These are phyloP conservation scores for Crocuta crocuta DNA, from an alignment of 2,113 vertebrate genomes.

Conservation along the genomic window DNA sequence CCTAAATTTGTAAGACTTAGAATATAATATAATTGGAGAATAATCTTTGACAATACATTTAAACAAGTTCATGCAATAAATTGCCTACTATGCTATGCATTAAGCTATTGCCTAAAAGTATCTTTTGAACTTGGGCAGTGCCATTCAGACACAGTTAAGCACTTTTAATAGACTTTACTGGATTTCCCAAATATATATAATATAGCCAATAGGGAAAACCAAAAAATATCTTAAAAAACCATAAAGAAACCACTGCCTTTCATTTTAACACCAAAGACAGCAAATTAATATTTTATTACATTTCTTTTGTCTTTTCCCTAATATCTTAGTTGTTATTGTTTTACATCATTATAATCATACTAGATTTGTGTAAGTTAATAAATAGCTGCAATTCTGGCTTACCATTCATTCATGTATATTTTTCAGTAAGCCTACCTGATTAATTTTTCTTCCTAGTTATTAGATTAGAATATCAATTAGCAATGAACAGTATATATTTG, in stretches of 20 bases:
- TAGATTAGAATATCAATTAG: conserved; percentile 16
- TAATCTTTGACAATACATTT: conserved; percentile 16
- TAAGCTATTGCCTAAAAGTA: not conserved
- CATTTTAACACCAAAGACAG: not conserved
- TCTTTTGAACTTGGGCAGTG: conserved; percentile 13
- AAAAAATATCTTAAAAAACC: not conserved
- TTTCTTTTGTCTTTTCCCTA: not conserved
- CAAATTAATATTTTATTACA: not conserved
- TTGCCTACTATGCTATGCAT: not conserved
- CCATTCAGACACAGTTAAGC: not conserved
- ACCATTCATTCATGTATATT: not conserved
- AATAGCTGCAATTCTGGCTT: not conserved
- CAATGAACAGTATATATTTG: conserved; percentile 27
- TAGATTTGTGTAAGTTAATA: not conserved
- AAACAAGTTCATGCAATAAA: conserved; percentile 30
- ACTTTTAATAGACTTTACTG: not conserved
- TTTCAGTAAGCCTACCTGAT: conserved; percentile 34
- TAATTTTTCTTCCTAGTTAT: conserved; percentile 38
- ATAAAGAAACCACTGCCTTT: not conserved
- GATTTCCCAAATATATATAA: not conserved
- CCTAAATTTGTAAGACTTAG: not conserved
- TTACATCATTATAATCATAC: not conserved
- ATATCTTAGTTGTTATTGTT: not conserved
- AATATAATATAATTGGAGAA: not conserved
- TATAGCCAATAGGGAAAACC: not conserved